A percentile compares a stretch with the other conserved stretches of the same genome.
These are phyloP conservation scores for Maccullochella peelii DNA, from an alignment of 2,113 vertebrate species.

Conservation along the genomic window DNA sequence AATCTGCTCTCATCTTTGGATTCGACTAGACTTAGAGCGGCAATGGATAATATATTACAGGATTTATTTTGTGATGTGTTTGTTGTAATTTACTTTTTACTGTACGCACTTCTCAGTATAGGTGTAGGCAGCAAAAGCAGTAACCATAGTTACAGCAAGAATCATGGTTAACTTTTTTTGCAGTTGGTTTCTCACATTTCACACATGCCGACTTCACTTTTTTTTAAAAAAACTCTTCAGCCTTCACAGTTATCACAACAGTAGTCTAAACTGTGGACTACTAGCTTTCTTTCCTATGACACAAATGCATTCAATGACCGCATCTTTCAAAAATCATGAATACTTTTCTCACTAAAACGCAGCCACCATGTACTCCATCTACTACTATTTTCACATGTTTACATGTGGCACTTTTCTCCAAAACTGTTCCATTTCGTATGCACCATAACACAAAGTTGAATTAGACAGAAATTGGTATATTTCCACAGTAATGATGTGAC, in stretches of 20 bases:
- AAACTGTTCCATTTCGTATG: not conserved
- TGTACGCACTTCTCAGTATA: not conserved
- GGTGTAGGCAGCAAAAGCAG: conserved; percentile 24
- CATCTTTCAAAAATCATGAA: not conserved
- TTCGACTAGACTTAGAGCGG: too few relatives aligned
- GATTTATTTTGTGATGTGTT: not conserved
- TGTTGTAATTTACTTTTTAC: not conserved
- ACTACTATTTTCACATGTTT: not conserved
- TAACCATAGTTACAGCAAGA: conserved; percentile 35
- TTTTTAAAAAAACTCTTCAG: not conserved
- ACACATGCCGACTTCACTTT: not conserved
- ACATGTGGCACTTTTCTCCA: not conserved
- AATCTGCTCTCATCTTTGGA: not conserved
- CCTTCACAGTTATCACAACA: not conserved
- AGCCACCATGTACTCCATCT: not conserved
- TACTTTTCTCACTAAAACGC: not conserved
- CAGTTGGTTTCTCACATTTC: not conserved
- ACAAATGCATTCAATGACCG: not conserved
- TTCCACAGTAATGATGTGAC: not conserved
- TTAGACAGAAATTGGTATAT: not conserved
- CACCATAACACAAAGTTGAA: not conserved
- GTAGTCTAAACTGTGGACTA: not conserved
- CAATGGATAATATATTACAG: not conserved
- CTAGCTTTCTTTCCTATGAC: not conserved
- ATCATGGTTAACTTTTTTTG: not conserved